Conservation (phyloP, 2,888 invertebrate genomes). For the Elysia crispata region DNA sequence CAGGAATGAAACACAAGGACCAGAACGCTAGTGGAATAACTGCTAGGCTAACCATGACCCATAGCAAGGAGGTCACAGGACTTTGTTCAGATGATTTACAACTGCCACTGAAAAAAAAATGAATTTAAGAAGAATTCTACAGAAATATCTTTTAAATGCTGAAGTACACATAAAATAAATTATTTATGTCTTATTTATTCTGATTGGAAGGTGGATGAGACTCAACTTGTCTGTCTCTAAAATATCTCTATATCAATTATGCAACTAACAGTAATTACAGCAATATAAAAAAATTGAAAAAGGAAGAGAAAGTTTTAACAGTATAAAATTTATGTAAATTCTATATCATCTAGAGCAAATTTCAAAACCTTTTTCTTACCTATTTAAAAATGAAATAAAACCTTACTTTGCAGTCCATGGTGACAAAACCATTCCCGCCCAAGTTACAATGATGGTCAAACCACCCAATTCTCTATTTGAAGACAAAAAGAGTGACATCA, state of each 20-base stretch:
- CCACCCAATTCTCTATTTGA: slow-evolving; percentile 68
- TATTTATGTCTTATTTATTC: background rate
- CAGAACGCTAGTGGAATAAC: slow-evolving; percentile 67
- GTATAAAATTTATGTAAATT: too few relatives aligned
- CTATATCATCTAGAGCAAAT: too few relatives aligned
- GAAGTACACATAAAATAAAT: slow-evolving; percentile 15
- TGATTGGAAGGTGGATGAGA: too few relatives aligned
- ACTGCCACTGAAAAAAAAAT: slow-evolving; percentile 54
- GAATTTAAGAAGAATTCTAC: too few relatives aligned
- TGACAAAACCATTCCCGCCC: slow-evolving; percentile 65
- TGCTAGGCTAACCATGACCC: slow-evolving; percentile 65
- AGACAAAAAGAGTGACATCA: slow-evolving; percentile 43
- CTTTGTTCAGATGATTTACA: slow-evolving; percentile 45
- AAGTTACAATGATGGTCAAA: slow-evolving; percentile 65
- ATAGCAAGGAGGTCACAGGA: slow-evolving; percentile 62
- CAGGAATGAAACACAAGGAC: slow-evolving; percentile 69
- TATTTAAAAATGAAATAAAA: too few relatives aligned
- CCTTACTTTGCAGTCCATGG: slow-evolving; percentile 66
- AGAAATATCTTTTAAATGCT: too few relatives aligned
- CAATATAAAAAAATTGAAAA: background rate
- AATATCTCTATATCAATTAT: too few relatives aligned
- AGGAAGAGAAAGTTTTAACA: background rate
- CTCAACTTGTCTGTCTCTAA: too few relatives aligned
- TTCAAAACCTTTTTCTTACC: too few relatives aligned
- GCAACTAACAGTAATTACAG: background rate